phyloP scores from a whole-genome alignment of 92 coral and sea anemone genomes.

The Umimayanthus chanpuru region DNA sequence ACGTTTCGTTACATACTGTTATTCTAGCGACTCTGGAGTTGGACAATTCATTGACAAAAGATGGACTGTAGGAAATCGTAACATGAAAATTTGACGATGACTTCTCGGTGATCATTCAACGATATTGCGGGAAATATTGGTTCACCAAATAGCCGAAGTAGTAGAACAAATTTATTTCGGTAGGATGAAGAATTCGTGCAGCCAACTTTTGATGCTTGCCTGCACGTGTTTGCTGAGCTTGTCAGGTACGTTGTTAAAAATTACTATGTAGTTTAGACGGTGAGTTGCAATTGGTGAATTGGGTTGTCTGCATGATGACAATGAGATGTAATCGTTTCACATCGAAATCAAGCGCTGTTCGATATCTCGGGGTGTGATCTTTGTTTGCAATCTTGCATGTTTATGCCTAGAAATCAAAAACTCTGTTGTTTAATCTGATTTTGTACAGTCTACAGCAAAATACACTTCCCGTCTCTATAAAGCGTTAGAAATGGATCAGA shows the following conservation, averaged over 20 bases:
- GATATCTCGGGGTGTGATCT: too few relatives aligned
- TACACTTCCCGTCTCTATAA: too few relatives aligned
- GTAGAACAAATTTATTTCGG: neutral
- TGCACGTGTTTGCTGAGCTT: neutral
- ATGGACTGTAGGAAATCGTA: neutral
- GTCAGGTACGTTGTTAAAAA: conserved; percentile 8
- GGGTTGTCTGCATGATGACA: neutral
- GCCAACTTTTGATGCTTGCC: neutral
- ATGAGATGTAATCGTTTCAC: neutral
- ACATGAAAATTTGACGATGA: neutral
- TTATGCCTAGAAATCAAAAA: too few relatives aligned
- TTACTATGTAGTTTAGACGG: neutral
- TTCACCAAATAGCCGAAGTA: neutral
- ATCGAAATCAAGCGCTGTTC: too few relatives aligned
- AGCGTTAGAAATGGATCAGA: too few relatives aligned
- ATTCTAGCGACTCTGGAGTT: too few relatives aligned
- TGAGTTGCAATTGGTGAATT: neutral
- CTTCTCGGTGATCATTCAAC: neutral
- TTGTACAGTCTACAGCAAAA: too few relatives aligned
- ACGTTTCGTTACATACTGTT: too few relatives aligned
- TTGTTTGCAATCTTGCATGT: too few relatives aligned
- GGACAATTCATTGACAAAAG: too few relatives aligned
- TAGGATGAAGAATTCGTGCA: neutral
- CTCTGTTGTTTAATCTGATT: too few relatives aligned
- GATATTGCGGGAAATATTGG: conserved; percentile 4